Base-by-base conservation (phyloP, 1,140 invertebrate species). In the Drosophila pandora region DNA sequence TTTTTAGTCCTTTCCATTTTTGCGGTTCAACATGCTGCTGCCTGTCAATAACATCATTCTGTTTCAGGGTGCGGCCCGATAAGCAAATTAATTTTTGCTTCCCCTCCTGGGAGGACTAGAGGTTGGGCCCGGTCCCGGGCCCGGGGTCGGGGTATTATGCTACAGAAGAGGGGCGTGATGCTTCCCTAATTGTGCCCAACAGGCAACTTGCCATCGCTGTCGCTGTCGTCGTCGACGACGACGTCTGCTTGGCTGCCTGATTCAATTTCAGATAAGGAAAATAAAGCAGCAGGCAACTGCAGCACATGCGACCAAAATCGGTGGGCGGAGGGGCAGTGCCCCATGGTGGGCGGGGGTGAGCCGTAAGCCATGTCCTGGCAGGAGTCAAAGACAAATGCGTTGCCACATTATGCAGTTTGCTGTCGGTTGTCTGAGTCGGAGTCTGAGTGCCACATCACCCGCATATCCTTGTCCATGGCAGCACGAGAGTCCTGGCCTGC, bases 211-310 rank as follows among this genome's bases (percentile, higher is more conserved):
- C 45, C 74, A 55, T 57, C 65, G 55, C 68, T 49, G 62, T 68
- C 73, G 60, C 28, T 43, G 55, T 60, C 55, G 32, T 28, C 69
- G 41, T 71, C 30, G 23, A 12, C 10, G 55, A 34, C 47, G 52
- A 67, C 69, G 71, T 78, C 78, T 80, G 77, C 82, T 88, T 82
- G 83, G 78, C 67, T 87, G 82, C 60, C 78, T 79, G 83, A 88
- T 88, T 88, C 84, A 88, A 88, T 88, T 88, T 88, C 71, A 89
- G 83, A 88, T 88, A 88, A 88, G 84, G 78, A 88, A 88, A 87
- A 87, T 88, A 87, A 87, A 88, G 82, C 82, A 85, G 72, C 70
- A 70, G 48, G 64, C 67, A 62, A 61, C 60, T 52, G 60, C 41
- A 52, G 79, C 81, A 85, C 80, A 84, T 84, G 80, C 80, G 67